These are phyloP conservation scores for Drosophila affinis DNA, from an alignment of 2,888 invertebrate species.

Conservation along the genomic window DNA sequence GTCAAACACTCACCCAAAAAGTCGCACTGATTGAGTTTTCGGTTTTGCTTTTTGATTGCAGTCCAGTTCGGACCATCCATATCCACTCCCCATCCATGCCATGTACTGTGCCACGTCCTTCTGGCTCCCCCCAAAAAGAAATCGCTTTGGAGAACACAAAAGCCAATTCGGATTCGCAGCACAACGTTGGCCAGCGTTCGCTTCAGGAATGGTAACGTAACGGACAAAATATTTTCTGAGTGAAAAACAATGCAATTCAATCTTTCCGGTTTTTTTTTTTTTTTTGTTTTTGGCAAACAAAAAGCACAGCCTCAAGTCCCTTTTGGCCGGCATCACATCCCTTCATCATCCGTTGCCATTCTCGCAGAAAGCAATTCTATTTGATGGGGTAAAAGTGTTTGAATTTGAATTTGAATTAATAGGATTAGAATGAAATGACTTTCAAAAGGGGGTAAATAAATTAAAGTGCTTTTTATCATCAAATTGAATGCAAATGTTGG, in stretches of 20 bases:
- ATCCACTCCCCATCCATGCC: not conserved
- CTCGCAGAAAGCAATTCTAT: constrained; percentile 39
- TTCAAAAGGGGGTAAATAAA: constrained; percentile 71
- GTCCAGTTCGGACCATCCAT: constrained; percentile 11
- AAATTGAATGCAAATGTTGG: constrained; percentile 78
- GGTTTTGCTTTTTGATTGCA: constrained; percentile 52
- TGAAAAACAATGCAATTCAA: constrained; percentile 70
- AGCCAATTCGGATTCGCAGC: constrained; percentile 33
- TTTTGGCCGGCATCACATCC: not conserved
- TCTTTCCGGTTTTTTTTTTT: constrained; percentile 17
- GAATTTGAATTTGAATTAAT: constrained; percentile 74
- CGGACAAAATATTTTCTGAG: constrained; percentile 65
- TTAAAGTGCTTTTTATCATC: constrained; percentile 77
- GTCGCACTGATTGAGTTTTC: constrained; percentile 35
- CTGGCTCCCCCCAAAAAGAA: constrained; percentile 20
- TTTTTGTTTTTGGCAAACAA: constrained; percentile 51
- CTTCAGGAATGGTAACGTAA: not conserved
- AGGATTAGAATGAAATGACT: constrained; percentile 65
- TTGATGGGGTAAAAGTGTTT: constrained; percentile 54
- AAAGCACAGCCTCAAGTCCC: constrained; percentile 53
- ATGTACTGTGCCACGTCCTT: not conserved
- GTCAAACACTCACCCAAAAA: constrained; percentile 65
- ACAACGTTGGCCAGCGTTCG: constrained; percentile 44
- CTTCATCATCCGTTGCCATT: not conserved
- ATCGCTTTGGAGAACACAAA: constrained; percentile 23